Percentiles rank a stretch among this genome's conserved stretches.
phyloP scores from a whole-genome alignment of 2,113 vertebrate genomes.

The Cinclus mexicanus region DNA sequence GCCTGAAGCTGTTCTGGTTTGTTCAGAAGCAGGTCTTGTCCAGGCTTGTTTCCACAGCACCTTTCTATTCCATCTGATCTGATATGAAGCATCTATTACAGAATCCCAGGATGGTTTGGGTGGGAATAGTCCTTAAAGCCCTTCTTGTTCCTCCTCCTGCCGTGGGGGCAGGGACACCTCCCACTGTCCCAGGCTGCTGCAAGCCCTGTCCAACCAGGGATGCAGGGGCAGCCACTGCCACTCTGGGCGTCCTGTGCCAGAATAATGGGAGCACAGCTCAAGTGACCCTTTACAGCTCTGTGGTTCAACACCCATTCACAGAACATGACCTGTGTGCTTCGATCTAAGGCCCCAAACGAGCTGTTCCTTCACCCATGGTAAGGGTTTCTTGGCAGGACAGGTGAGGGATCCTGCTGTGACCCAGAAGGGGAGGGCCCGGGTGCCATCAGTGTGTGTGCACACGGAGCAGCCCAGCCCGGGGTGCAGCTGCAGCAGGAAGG shows the following conservation, averaged over 20 bases:
- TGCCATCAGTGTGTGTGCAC: background rate
- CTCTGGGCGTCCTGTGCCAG: background rate
- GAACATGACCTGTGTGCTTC: background rate
- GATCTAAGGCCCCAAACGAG: accelerated
- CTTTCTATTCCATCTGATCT: background rate
- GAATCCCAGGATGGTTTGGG: background rate
- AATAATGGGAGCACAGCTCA: background rate
- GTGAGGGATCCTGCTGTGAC: background rate
- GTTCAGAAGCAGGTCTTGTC: background rate
- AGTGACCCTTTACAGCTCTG: background rate
- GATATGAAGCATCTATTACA: background rate
- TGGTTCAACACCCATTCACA: background rate
- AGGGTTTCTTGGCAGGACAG: background rate
- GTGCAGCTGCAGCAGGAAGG: background rate
- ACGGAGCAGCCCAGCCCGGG: background rate
- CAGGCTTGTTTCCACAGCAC: background rate
- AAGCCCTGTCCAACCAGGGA: accelerated
- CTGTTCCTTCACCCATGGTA: background rate
- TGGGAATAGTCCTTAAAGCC: background rate
- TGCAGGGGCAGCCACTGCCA: background rate
- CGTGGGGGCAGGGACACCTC: background rate
- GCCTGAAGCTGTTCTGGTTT: background rate
- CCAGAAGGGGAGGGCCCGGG: background rate
- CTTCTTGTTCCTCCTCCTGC: background rate
- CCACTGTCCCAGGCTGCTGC: background rate